Percentiles rank a stretch among this genome's conserved stretches.
phyloP scores from a whole-genome alignment of 2,113 vertebrate species.

The Catharus fuscescens region DNA sequence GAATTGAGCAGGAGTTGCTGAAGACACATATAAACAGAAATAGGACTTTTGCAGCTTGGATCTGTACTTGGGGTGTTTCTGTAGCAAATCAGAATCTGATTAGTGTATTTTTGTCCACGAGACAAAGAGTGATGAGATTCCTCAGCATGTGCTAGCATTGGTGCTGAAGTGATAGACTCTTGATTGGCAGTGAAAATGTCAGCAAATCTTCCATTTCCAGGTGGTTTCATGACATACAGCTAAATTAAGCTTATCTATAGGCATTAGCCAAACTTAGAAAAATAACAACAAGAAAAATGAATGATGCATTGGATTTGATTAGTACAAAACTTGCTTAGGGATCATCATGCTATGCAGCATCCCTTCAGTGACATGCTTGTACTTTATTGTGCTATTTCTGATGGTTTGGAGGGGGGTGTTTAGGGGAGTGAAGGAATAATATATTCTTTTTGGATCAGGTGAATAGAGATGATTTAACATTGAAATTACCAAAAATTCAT shows the following conservation, averaged over 20 bases:
- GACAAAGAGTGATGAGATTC: background rate
- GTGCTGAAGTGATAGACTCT: background rate
- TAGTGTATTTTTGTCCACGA: background rate
- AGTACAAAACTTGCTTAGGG: background rate
- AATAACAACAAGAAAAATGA: background rate
- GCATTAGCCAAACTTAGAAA: background rate
- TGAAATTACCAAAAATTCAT: background rate
- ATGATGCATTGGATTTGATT: background rate
- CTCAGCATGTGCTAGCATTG: background rate
- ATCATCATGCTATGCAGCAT: background rate
- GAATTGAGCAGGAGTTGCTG: background rate
- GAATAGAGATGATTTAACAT: background rate
- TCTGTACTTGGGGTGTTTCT: background rate
- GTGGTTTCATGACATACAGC: background rate
- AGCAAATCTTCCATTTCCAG: conserved; percentile 14
- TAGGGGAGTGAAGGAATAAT: background rate
- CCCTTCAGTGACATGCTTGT: background rate
- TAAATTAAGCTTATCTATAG: conserved; percentile 1
- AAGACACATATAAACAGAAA: background rate
- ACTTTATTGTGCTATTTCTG: background rate
- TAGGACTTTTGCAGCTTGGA: background rate
- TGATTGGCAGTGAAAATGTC: conserved; percentile 22
- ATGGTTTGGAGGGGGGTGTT: background rate
- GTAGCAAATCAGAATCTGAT: background rate
- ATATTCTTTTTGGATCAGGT: background rate